These are phyloP conservation scores for Rhynchophorus ferrugineus DNA, from an alignment of 1,140 invertebrate species.

Conservation along the genomic window DNA sequence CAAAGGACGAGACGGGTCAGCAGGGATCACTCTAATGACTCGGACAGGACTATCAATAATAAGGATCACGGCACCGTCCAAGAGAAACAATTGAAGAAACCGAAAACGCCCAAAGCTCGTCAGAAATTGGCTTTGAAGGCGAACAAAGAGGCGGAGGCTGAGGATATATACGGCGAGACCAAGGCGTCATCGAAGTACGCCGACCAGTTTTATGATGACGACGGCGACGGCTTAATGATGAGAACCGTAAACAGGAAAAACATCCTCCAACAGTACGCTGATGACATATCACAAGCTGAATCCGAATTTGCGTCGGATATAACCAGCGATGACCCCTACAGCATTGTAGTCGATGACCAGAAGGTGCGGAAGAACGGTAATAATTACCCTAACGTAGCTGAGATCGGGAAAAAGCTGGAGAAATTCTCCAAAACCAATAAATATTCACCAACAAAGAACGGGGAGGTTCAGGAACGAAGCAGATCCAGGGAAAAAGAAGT, in stretches of 20 bases:
- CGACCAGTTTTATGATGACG: constrained; percentile 55
- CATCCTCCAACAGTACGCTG: constrained; percentile 60
- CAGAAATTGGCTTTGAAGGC: constrained; percentile 37
- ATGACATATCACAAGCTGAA: constrained; percentile 42
- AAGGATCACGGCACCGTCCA: constrained; percentile 20
- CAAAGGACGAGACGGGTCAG: constrained; percentile 20
- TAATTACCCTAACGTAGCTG: constrained; percentile 39
- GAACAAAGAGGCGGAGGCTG: constrained; percentile 36
- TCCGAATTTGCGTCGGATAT: constrained; percentile 52
- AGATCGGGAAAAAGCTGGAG: constrained; percentile 44
- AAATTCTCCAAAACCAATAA: constrained; percentile 41
- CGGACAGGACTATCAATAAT: constrained; percentile 36
- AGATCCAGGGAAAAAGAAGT: constrained; percentile 22
- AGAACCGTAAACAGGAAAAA: constrained; percentile 57
- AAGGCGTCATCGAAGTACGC: constrained; percentile 46
- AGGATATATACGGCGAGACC: constrained; percentile 30
- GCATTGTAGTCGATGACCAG: constrained; percentile 66
- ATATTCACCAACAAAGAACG: constrained; percentile 32
- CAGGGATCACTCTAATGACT: constrained; percentile 38
- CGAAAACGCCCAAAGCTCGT: constrained; percentile 32
- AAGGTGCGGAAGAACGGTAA: constrained; percentile 33
- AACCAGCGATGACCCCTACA: constrained; percentile 61
- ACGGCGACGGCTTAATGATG: constrained; percentile 54
- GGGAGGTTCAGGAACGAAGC: constrained; percentile 26
- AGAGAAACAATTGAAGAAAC: constrained; percentile 32